Evolutionary conservation across 2,797 vertebrate species (phyloP), one percentile per base, ranked within the genome.

Genomic region (Argyrosomus regius): DNA sequence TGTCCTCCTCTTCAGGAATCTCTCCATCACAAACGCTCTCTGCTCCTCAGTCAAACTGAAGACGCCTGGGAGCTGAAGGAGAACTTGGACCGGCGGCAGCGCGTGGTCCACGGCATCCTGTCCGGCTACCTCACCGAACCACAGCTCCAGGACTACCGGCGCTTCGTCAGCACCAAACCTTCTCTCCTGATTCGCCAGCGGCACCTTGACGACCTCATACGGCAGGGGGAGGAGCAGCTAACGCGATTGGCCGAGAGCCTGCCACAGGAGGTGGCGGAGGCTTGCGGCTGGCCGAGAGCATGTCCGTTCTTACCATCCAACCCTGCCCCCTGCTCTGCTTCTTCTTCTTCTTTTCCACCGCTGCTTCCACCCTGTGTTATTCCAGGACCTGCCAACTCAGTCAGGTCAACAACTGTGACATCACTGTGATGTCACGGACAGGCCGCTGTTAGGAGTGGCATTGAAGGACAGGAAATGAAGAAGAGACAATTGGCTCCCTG

Each of bases 1-100:
- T 56, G n/a, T 80, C n/a, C 50, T 60, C 50, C 10, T 24, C 22
- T 56, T 60, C 93, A 99, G 98, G 96, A 95, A 10, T 96, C 95
- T 0, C 95, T 99, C 77, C 94, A 89, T 0, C 95, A 97, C 93
- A 99, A 99, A 86, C 95, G 94, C 63, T 96, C 94, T 53, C 92
- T 97, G 91, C 95, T 99, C 83, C 95, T 96, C 6, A 92, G 95
- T 66, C 98, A 99, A 91, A 97, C 97, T 0, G 97, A 99, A 78
- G 98, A 99, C 0, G 98, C 98, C 17, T 90, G 95, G 8, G 98
- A 99, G 82, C 96, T 99, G 70, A 99, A 99, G 95, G 97, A 99
- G 88, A 99, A 99, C 91, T 87, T 99, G 64, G 98, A 99, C 88
- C 97, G 97, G 0, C 95, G 98, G 28, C 96, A 98, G 71, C 95